Percentiles rank a stretch among this genome's conserved stretches.
phyloP scores from a whole-genome alignment of 2,797 vertebrate genomes.

The Pachyuromys duprasi region DNA sequence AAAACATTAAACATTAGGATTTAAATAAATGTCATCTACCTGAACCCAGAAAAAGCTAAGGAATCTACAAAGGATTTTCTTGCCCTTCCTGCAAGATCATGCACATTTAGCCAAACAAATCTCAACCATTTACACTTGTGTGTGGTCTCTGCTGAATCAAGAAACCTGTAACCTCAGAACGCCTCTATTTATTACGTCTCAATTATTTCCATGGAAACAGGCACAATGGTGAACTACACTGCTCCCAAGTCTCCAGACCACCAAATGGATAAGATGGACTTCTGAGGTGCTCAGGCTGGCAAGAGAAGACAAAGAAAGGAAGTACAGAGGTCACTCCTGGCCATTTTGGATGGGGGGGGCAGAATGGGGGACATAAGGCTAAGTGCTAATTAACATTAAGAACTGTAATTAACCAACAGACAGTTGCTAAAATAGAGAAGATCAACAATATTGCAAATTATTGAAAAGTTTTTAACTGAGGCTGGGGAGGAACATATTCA shows the following conservation, averaged over 20 bases:
- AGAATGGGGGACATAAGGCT: background rate
- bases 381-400: constrained; percentile 76
- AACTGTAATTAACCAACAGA: constrained; percentile 82
- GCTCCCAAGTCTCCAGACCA: constrained; percentile 83
- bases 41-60: constrained; percentile 41
- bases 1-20: constrained; percentile 64
- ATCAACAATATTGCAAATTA: constrained; percentile 48
- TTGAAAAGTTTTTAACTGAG: constrained; percentile 70
- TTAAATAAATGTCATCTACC: constrained; percentile 48
- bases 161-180: constrained; percentile 88
- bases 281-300: constrained; percentile 65
- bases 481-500: background rate
- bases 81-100: constrained; percentile 72
- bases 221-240: constrained; percentile 79
- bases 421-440: constrained; percentile 70
- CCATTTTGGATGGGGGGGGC: background rate
- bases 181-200: constrained; percentile 89
- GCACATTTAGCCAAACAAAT: constrained; percentile 79
- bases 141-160: constrained; percentile 85
- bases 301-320: constrained; percentile 58
- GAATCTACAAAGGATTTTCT: constrained; percentile 66
- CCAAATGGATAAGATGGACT: constrained; percentile 82
- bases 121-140: constrained; percentile 86
- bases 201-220: constrained; percentile 91
- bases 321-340: background rate